Percentiles rank a stretch among this genome's conserved stretches.
Evolutionary conservation across 2,888 invertebrate genomes (phyloP).

Genomic region (Cosmopolites sordidus): DNA sequence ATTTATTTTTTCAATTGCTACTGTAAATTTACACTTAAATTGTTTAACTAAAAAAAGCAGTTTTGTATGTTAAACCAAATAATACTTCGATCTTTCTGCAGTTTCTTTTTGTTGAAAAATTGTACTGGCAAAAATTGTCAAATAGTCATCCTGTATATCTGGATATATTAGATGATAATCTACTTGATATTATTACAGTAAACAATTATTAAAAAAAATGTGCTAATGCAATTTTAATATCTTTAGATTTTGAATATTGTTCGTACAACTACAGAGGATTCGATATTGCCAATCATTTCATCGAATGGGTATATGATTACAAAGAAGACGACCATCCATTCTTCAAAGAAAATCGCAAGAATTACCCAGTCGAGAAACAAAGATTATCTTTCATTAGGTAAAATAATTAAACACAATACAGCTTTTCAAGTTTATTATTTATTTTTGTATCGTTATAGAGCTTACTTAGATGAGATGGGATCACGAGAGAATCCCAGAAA

Average conservation of each 20-base stretch:
- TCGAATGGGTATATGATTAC: conserved; percentile 90
- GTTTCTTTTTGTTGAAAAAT: no score
- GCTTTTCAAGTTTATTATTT: not conserved
- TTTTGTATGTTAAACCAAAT: no score
- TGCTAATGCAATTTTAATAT: conserved; percentile 2
- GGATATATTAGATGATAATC: no score
- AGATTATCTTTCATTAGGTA: conserved; percentile 53
- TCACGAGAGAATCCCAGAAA: conserved; percentile 41
- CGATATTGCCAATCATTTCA: conserved; percentile 91
- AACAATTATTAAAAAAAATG: no score
- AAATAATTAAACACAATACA: no score
- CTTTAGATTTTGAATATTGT: conserved; percentile 85
- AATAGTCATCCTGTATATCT: no score
- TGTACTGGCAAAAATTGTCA: no score
- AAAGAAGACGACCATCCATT: conserved; percentile 72
- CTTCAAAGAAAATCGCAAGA: conserved; percentile 63
- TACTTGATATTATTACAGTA: no score
- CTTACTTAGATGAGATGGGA: conserved; percentile 53
- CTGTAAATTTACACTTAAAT: no score
- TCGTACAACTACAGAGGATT: conserved; percentile 92
- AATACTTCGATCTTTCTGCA: no score
- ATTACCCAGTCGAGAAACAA: conserved; percentile 74
- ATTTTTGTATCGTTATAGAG: conserved; percentile 37
- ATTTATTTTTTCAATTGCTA: no score
- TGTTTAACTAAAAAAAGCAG: no score